Base-by-base conservation (phyloP, 2,797 vertebrate species). In the Salarias fasciatus region DNA sequence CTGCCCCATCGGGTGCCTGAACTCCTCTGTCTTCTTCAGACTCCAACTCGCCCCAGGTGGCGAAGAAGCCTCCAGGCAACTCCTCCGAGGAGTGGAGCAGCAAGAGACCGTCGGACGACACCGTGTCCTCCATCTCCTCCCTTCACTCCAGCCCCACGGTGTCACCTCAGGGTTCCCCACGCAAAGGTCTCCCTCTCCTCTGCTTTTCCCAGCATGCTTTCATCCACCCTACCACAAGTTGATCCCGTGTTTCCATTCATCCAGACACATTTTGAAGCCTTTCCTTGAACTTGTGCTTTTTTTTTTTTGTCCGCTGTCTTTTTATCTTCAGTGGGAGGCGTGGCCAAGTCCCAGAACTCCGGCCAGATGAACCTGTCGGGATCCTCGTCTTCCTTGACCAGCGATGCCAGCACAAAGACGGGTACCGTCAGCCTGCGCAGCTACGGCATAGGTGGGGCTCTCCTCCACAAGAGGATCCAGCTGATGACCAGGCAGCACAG, bases 361-460 rank as follows among this genome's bases (percentile, higher is more conserved):
- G 89, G 89, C 82, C 94, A 93, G 56, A 90, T 95, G 91, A 97
- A 92, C 77, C 85, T 95, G 70, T 96, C 96, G 9, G 95, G 95
- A 68, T 94, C 95, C 0, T 95, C 93, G 8, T 97, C 95, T 0
- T 94, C 96, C 0, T 92, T 96, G 51, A 94, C 95, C 83, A 93
- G 95, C 47, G 95, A 97, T 69, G 77, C 92, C 88, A 95, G 94
- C 92, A 91, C 93, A 80, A 95, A 93, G 87, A 94, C 88, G 61
- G 92, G 82, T 52, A 76, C 72, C 0, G 6, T 73, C 65, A 93
- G 93, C 92, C 89, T 92, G 88, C 95, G 95, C 69, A 95, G 92
- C 89, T 96, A 94, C 7, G 95, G 95, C 91, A 98, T 98, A 98
- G 97, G 96, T 96, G 96, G 95, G 96, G 90, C 89, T 83, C 92